Conservation (phyloP, 2,888 invertebrate genomes). For the Lutraria lutraria region DNA sequence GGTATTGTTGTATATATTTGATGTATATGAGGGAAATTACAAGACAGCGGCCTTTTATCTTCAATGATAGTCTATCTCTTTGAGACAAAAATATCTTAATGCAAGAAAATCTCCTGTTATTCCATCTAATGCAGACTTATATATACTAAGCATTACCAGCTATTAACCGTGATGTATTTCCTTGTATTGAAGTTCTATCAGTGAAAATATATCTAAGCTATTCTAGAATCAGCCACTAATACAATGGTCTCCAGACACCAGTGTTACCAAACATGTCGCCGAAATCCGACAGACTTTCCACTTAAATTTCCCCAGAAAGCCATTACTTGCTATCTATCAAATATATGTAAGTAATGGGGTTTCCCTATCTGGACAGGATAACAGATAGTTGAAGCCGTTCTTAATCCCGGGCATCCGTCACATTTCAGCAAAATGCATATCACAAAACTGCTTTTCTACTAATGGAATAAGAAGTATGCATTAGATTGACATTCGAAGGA, state of each 20-base stretch:
- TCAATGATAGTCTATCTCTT: neutral
- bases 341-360: conserved; percentile 22
- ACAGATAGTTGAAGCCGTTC: conserved; percentile 23
- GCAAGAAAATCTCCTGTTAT: neutral
- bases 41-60: neutral
- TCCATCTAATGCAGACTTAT: neutral
- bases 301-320: neutral
- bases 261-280: neutral
- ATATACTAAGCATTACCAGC: neutral
- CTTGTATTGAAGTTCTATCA: conserved; percentile 2
- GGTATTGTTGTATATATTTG: neutral
- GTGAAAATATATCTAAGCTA: neutral
- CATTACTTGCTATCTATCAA: conserved; percentile 12
- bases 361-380: conserved; percentile 26
- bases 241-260: neutral
- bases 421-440: conserved; percentile 20
- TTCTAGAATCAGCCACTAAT: neutral
- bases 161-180: conserved; percentile 19
- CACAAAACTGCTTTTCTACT: neutral
- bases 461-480: conserved; percentile 20
- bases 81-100: neutral
- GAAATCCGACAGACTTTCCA: neutral
- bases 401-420: conserved; percentile 11
- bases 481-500: neutral
- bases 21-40: neutral